Conservation (phyloP, 2,113 vertebrate genomes). For the Eretmochelys imbricata region DNA sequence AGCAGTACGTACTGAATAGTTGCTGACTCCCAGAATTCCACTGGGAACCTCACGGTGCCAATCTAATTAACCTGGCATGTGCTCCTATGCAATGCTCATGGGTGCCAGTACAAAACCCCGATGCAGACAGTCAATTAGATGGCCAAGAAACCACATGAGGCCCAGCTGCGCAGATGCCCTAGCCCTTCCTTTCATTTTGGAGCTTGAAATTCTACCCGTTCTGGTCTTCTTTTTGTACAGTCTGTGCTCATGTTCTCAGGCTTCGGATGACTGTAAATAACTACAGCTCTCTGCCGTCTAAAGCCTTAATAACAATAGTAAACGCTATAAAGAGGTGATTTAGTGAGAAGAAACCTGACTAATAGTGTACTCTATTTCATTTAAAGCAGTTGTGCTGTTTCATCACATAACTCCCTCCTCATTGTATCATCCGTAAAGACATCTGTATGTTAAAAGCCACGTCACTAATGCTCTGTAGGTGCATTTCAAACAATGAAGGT, state of each 20-base stretch:
- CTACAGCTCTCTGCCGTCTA: not conserved
- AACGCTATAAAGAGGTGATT: not conserved
- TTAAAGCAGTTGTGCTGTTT: not conserved
- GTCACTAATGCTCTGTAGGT: not conserved
- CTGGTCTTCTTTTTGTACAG: accelerated
- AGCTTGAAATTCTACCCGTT: not conserved
- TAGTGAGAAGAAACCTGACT: not conserved
- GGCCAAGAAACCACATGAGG: not conserved
- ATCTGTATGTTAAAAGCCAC: not conserved
- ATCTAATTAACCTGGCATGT: not conserved
- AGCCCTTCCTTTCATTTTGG: not conserved
- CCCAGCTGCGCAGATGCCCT: not conserved
- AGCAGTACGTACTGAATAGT: not conserved
- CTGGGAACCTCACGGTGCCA: not conserved
- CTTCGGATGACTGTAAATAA: not conserved
- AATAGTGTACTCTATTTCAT: not conserved
- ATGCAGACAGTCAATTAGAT: not conserved
- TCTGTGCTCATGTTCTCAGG: accelerated
- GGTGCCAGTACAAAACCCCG: not conserved
- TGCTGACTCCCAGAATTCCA: not conserved
- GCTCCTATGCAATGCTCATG: no score
- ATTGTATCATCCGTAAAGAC: not conserved
- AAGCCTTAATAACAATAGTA: not conserved
- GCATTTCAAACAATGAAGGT: not conserved
- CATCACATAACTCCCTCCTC: not conserved